These are phyloP conservation scores for Psephotus haematonotus DNA, from an alignment of 2,113 vertebrate species.

Conservation along the genomic window DNA sequence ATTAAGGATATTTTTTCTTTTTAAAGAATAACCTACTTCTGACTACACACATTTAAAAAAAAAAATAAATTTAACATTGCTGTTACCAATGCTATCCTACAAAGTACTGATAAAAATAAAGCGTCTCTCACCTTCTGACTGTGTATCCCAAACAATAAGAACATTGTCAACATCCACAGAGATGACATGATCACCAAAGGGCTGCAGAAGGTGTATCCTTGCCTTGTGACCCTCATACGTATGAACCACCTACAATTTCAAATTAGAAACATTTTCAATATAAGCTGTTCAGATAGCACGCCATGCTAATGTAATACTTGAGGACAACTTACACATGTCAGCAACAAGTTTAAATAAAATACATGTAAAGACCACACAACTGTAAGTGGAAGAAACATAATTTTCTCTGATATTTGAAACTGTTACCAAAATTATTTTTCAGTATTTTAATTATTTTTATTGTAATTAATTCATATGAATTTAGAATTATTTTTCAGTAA, in stretches of 20 bases:
- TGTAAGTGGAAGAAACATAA: background rate
- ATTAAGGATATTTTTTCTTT: background rate
- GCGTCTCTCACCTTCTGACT: slow-evolving; percentile 81
- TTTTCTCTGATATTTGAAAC: background rate
- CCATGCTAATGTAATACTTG: background rate
- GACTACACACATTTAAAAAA: fast-evolving
- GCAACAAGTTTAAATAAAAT: background rate
- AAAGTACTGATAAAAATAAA: background rate
- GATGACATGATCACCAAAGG: slow-evolving; percentile 93
- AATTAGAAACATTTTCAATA: background rate
- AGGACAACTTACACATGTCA: background rate
- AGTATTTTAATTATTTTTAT: background rate
- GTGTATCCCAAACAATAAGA: slow-evolving; percentile 91
- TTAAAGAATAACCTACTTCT: background rate
- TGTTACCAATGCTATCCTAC: background rate
- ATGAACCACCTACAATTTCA: slow-evolving; percentile 85
- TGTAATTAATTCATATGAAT: fast-evolving
- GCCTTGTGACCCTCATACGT: slow-evolving; percentile 86
- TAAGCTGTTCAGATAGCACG: background rate
- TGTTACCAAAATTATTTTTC: background rate
- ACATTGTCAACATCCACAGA: slow-evolving; percentile 86
- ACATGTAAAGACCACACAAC: background rate
- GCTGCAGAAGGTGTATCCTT: slow-evolving; percentile 86
- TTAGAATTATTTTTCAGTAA: background rate
- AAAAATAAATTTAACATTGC: background rate